Evolutionary conservation across 2,888 invertebrate genomes (phyloP), one percentile per base, ranked within the genome.

Genomic region (Theretra japonica): DNA sequence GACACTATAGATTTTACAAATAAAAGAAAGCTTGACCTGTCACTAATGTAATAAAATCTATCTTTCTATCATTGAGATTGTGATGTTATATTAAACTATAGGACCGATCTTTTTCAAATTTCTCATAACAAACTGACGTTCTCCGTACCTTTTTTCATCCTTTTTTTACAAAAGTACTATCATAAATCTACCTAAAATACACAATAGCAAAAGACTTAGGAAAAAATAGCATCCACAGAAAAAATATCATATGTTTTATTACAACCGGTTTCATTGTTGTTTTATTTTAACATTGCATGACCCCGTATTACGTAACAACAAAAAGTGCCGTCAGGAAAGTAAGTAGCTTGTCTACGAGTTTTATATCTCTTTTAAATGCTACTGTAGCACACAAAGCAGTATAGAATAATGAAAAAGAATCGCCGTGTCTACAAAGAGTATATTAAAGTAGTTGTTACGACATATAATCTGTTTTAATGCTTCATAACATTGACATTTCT

Each of bases 291-390:
- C 62, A 33, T 30, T n/a, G 3, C 48, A 48, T 6, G 23, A 48
- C 23, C 65, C 41, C 65, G 23, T 17, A 48, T 48, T 41, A 65
- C 15, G 65, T 17, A 23, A 65, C 41, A 48, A 65, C 17, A 65
- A 65, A 41, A 59, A 48, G 17, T 48, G 65, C 48, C 15, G 65
- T 6, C 23, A 48, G 41, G 41, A 41, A 33, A 41, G 19, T 7
- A 23, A 65, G 65, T 65, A 48, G 23, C 21, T 65, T 65, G 65
- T 65, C 23, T 65, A 48, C 41, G 17, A 8, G 23, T 23, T 33
- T 23, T 48, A 53, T 53, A 53, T n/a, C n/a, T 48, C 17, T 48
- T 65, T 21, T 48, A 41, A 19, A 65, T 48, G 48, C 23, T 65
- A 23, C 65, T 15, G 41, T 65, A 23, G 41, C 21, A 48, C 41